These are phyloP conservation scores for Pangasius krempfi DNA, from an alignment of 2,797 vertebrate genomes.

Conservation along the genomic window DNA sequence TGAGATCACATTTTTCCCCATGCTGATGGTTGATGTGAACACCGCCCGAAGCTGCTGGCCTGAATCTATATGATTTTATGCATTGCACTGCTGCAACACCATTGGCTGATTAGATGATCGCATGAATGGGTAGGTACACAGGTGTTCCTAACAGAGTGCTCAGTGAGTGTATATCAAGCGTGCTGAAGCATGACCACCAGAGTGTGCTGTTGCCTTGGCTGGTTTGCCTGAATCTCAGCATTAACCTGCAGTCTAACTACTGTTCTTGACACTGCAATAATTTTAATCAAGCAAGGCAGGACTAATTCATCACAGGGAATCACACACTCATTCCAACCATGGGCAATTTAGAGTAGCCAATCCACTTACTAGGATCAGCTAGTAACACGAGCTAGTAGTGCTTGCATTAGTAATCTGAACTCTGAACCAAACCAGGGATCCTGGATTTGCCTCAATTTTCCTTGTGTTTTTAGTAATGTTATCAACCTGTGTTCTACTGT, in stretches of 20 bases:
- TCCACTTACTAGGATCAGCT: background rate
- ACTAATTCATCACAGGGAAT: background rate
- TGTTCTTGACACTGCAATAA: background rate
- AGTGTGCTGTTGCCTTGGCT: slow-evolving; percentile 27
- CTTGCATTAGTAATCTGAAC: background rate
- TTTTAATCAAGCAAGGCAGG: background rate
- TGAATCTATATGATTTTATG: background rate
- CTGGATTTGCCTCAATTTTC: background rate
- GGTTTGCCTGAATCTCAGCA: background rate
- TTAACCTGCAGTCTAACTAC: background rate
- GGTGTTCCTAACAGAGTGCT: background rate
- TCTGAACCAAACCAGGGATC: background rate
- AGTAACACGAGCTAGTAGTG: background rate
- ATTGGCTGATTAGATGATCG: background rate
- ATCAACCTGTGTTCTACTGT: background rate
- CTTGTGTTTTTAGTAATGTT: background rate
- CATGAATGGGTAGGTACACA: background rate
- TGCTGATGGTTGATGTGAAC: background rate
- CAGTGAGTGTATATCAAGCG: background rate
- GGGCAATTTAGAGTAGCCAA: background rate
- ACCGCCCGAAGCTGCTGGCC: background rate
- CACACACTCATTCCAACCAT: background rate
- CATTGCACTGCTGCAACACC: background rate
- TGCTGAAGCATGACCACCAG: slow-evolving; percentile 15
- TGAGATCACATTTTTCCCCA: background rate